Conservation (phyloP, 1,140 invertebrate genomes). For the Helicorthomorpha holstii region DNA sequence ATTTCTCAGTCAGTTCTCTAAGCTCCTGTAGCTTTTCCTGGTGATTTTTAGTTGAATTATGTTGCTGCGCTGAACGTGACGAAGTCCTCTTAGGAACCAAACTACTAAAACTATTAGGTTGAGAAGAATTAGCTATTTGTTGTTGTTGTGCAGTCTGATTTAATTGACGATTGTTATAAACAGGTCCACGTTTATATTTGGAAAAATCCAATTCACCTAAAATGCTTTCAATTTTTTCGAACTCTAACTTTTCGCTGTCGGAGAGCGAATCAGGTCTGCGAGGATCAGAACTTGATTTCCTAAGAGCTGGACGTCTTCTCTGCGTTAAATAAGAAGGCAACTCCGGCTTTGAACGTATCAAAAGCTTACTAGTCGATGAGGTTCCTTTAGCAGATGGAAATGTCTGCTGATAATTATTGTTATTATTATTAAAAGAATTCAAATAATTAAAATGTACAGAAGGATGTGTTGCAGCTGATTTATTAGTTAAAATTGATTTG, state of each 20-base stretch:
- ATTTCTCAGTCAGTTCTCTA: conserved; percentile 52
- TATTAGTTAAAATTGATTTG: too few species aligned
- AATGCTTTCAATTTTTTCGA: conserved; percentile 30
- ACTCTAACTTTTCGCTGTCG: conserved; percentile 8
- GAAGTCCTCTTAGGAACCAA: conserved; percentile 19
- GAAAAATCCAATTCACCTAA: conserved; percentile 35
- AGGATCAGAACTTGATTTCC: background rate
- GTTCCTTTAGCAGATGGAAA: too few species aligned
- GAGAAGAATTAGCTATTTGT: too few species aligned
- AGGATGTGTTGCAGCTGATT: too few species aligned
- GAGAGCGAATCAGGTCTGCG: conserved; percentile 1
- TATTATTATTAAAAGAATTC: too few species aligned
- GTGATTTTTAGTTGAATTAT: conserved; percentile 10
- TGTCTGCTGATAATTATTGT: too few species aligned
- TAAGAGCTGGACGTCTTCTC: background rate
- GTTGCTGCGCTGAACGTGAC: conserved; percentile 11
- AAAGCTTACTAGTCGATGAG: conserved; percentile 3
- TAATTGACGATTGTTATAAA: too few species aligned
- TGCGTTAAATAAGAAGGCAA: conserved; percentile 13
- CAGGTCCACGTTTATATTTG: conserved; percentile 34
- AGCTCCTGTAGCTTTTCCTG: conserved; percentile 45
- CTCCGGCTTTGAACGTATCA: conserved; percentile 13
- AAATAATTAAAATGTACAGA: too few species aligned
- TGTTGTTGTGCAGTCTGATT: too few species aligned
- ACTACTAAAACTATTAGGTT: conserved; percentile 24